Evolutionary conservation across 2,888 invertebrate genomes (phyloP), one percentile per base, ranked within the genome.

Genomic region (Calephelis perditalis): DNA sequence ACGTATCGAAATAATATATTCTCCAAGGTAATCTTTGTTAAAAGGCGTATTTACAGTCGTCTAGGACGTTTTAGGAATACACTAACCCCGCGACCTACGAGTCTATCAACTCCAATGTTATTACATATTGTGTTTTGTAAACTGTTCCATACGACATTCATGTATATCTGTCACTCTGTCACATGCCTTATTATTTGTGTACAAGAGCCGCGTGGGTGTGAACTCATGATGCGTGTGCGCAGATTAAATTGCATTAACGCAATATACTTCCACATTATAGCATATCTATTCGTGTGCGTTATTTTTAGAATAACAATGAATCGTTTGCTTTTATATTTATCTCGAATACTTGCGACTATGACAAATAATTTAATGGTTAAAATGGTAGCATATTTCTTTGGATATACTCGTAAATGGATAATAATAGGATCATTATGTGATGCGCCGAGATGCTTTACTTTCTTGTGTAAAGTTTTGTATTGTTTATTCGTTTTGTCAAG

Each of bases 161-260:
- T 44, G 36, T 60, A 46, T 57, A 55, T 43, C 62, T 58, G 49
- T 11, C 43, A 67, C 61, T 76, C 75, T 68, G 60, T 0, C 2
- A 67, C 72, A 63, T 56, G 0, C 73, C 49, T 77, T 67, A 63
- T 66, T 62, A 68, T 70, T 73, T 70, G 74, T 77, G 78, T 79
- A 75, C 76, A 75, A 78, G 76, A 73, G 74, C 10, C 71, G 83
- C 84, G 87, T 85, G 84, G 86, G 86, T 82, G 85, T 71, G 65
- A 71, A 71, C 72, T 77, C 81, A 81, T 83, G 87, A 87, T 87
- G 86, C 86, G 86, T 84, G 84, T 75, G 76, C 81, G 80, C 84
- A 83, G 88, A 87, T 88, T 87, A 87, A 86, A 87, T 86, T 86
- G 86, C 86, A 86, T 86, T 87, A 86, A 70, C 69, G 67, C 72